Evolutionary conservation across 2,888 invertebrate genomes (phyloP), one percentile per base, ranked within the genome.

Genomic region (Timandra comae): DNA sequence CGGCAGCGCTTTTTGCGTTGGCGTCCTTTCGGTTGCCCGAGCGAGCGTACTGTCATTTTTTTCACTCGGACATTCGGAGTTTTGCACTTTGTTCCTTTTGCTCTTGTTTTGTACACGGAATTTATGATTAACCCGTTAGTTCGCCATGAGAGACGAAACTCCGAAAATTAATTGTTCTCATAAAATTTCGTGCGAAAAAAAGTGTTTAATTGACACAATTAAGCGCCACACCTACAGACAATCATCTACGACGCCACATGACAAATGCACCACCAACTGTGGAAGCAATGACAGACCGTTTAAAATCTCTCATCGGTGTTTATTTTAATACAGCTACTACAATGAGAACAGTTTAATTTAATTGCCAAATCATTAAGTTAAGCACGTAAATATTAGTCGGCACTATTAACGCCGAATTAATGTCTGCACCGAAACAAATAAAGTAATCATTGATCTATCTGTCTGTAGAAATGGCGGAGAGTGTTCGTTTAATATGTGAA

Each of bases 311-410:
- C 68, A 69, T 63, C 71, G 68, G 71, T 63, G 70, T 79, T 67
- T 71, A 76, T 80, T 77, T 80, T 78, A 78, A 81, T 81, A 78
- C 73, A 75, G 80, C 81, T 78, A 78, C 82, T 76, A 77, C 76
- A 77, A 75, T 70, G 72, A 63, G 74, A 78, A 79, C 75, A 75
- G 73, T 81, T 84, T 81, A 85, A 82, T 82, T 84, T 84, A 85
- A 85, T 82, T 82, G 81, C 77, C 79, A 78, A 82, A 85, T 80
- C 84, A 80, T 85, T 84, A 84, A 82, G 75, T 78, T 79, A 81
- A 82, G 79, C 70, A 80, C 78, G 75, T 52, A 76, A 79, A 74
- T 81, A 81, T 82, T 81, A 81, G 77, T 73, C 72, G 61, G 64
- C 72, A 73, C 74, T 79, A 79, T 77, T 69, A 65, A 68, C 59